phyloP scores from a whole-genome alignment of 2,113 vertebrate genomes.

The Alligator sinensis region DNA sequence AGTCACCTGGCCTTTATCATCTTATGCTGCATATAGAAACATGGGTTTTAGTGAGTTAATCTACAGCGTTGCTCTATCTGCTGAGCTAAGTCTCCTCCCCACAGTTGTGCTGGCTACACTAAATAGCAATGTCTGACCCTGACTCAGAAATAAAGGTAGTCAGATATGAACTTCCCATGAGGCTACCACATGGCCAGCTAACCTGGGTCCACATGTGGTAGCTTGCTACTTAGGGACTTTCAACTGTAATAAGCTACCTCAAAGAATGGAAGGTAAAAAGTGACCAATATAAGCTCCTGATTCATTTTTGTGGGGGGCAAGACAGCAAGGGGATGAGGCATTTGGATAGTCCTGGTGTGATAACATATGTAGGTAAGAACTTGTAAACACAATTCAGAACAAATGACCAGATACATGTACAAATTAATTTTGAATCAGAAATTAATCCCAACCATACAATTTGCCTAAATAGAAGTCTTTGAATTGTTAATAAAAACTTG shows the following conservation, averaged over 20 bases:
- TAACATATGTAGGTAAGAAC: not conserved
- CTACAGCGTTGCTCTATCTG: not conserved
- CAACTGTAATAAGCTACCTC: not conserved
- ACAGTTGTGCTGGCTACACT: not conserved
- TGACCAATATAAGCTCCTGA: not conserved
- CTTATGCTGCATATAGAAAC: not conserved
- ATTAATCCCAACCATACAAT: not conserved
- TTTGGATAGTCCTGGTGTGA: rapidly evolving
- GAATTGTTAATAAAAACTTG: not conserved
- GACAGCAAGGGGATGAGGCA: not conserved
- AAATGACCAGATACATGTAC: not conserved
- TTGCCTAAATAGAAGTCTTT: not conserved
- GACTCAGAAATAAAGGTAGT: not conserved
- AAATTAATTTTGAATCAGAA: not conserved
- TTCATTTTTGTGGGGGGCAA: not conserved
- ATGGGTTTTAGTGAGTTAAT: not conserved
- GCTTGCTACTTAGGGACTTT: conserved; percentile 17
- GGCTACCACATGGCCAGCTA: not conserved
- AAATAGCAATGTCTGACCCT: not conserved
- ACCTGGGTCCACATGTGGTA: conserved; percentile 23
- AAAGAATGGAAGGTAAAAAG: not conserved
- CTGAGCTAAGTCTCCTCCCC: not conserved
- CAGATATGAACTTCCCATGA: not conserved
- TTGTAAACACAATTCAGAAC: not conserved
- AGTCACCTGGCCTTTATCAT: not conserved